Evolutionary conservation across 2,797 vertebrate genomes (phyloP), one percentile per base, ranked within the genome.

Genomic region (Thaleichthys pacificus): DNA sequence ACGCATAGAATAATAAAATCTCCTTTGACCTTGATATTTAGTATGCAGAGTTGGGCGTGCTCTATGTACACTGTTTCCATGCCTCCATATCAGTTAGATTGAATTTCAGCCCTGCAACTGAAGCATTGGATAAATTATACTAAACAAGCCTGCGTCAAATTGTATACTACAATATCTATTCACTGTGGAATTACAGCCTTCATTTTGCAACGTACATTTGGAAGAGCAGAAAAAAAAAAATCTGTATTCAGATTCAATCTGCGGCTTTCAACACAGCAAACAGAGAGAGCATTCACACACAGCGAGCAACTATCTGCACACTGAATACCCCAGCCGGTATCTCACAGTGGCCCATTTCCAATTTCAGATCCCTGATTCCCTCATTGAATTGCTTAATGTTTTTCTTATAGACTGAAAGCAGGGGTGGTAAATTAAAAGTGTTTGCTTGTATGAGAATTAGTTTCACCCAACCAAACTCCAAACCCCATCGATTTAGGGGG

Each of bases 241-340:
- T 73, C 56, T 47, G 61, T 32, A 63, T 63, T 63, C 61, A 35
- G 17, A n/a, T 8, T 19, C 5, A 28, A 63, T 21, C 61, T 35
- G 9, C 7, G 21, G 9, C 30, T 8, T 64, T 28, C 17, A 35
- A 35, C 7, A 64, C 62, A 11, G 7, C 28, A 64, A 64, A 64
- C 62, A 64, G 17, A 64, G 61, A 38, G 28, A 64, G 30, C 32
- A 65, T 65, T 65, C 63, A 65, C 14, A 65, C 63, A 42, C 63
- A 65, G 63, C 21, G 17, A 65, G 32, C 6, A 14, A 38, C n/a
- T 47, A 47, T 38, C 19, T 35, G 38, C 32, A 65, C 63, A 65
- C 32, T 65, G 62, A 64, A 64, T 19, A 64, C 32, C 38, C 19
- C 5, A 42, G 62, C 32, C 19, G 12, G 32, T 38, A 32, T 65